These are phyloP conservation scores for Coregonus suidteri DNA, from an alignment of 2,797 vertebrate genomes.

Conservation along the genomic window DNA sequence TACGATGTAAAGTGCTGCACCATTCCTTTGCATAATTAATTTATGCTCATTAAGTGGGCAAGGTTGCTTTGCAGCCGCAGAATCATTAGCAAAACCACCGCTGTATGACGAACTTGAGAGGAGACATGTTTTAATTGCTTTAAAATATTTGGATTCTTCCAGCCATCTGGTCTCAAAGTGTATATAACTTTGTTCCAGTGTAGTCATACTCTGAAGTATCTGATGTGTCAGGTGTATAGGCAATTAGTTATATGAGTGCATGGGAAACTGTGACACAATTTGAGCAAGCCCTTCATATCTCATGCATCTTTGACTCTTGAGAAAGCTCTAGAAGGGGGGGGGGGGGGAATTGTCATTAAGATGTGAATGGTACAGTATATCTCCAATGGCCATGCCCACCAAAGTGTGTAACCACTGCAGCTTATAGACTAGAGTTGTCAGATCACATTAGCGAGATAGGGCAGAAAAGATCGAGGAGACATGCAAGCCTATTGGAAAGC, in stretches of 20 bases:
- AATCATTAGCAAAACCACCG: neutral
- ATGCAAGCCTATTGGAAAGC: conserved; percentile 5
- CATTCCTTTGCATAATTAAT: conserved; percentile 30
- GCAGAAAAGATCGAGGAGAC: conserved; percentile 42
- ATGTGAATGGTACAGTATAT: neutral
- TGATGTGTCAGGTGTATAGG: neutral
- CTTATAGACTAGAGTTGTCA: conserved; percentile 53
- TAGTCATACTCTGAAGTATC: neutral
- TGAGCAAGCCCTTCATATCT: neutral
- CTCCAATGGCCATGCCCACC: neutral
- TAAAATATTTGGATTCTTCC: neutral
- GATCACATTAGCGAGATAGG: conserved; percentile 57
- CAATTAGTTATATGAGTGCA: neutral
- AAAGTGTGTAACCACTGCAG: conserved; percentile 24
- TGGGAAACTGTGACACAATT: neutral
- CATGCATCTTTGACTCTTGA: neutral
- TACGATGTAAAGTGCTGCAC: conserved; percentile 32
- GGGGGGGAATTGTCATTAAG: neutral
- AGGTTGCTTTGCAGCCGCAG: conserved; percentile 11
- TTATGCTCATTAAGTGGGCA: conserved; percentile 37
- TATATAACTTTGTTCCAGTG: neutral
- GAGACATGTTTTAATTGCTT: neutral
- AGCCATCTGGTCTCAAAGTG: neutral
- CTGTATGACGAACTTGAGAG: neutral
- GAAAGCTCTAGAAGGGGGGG: neutral